These are phyloP conservation scores for Donacobius atricapilla DNA, from an alignment of 2,113 vertebrate species.

Conservation along the genomic window DNA sequence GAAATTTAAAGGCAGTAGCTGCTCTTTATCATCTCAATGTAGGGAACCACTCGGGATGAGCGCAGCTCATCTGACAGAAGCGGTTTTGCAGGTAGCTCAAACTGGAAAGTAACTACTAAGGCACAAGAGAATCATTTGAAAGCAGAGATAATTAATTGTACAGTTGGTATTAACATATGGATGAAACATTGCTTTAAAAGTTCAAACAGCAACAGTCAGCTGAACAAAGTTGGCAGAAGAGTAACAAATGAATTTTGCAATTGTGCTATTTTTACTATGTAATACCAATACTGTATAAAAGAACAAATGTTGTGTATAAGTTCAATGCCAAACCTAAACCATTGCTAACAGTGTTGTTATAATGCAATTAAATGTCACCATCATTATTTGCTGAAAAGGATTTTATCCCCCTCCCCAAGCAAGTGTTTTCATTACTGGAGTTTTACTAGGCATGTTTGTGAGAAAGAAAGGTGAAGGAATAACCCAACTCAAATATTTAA, in stretches of 20 bases:
- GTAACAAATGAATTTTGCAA: conserved; percentile 68
- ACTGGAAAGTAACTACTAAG: not conserved
- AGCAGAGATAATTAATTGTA: not conserved
- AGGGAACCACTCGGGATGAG: not conserved
- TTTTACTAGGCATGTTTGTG: conserved; percentile 45
- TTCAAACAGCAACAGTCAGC: conserved; percentile 50
- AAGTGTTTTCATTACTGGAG: conserved; percentile 59
- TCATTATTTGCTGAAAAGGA: conserved; percentile 1
- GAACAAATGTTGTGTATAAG: conserved; percentile 17
- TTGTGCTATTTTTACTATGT: conserved; percentile 49
- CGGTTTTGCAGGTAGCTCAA: not conserved
- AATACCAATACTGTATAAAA: conserved; percentile 42
- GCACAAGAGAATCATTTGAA: not conserved
- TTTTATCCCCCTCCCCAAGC: not conserved
- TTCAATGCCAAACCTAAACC: conserved; percentile 46
- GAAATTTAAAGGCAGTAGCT: not conserved
- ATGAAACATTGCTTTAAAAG: conserved; percentile 66
- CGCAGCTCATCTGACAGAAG: not conserved
- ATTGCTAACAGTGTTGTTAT: conserved; percentile 1
- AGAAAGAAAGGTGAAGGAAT: conserved; percentile 57
- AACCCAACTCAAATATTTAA: conserved; percentile 51
- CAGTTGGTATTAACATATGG: conserved; percentile 55
- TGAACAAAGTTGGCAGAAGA: conserved; percentile 49
- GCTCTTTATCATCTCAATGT: not conserved
- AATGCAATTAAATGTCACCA: conserved; percentile 37